Evolutionary conservation across 2,888 invertebrate genomes (phyloP), one percentile per base, ranked within the genome.

Genomic region (Cheilosia soror): DNA sequence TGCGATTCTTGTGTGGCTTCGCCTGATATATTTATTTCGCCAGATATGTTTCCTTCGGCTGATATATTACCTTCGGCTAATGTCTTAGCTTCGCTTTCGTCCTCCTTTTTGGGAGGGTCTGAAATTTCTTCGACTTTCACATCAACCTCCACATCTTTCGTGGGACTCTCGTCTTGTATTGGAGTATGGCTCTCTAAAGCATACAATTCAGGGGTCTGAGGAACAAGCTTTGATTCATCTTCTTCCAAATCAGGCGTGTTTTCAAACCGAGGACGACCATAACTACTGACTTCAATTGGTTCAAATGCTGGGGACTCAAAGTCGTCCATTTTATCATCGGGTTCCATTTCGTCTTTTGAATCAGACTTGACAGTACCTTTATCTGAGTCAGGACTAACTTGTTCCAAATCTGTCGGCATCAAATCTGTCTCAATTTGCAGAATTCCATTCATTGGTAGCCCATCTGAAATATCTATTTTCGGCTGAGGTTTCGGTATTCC

Each of bases 321-420:
- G 68, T 94, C 90, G 63, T 90, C 78, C 4, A 89, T 79, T 62
- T 89, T 89, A 5, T 88, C 89, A 29, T 89, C 88, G 25, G 88
- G 88, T 72, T 91, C 90, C 47, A 90, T 90, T 68, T 92, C 92
- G 3, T 90, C 89, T 58, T 88, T 90, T 2, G 87, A 71, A 40
- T 90, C 91, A 0, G 90, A 91, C 78, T 92, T 92, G 1, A 91
- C 88, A 1, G 93, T 94, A 60, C 94, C 94, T 88, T 94, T 95
- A 73, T 95, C 95, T 0, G 96, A 96, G 80, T 96, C 96, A 0
- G 96, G 96, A 84, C 96, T 96, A 6, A 97, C 95, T 44, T 96
- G 96, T 91, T 97, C 96, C 53, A 97, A 92, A 90, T 97, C 97
- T 65, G 94, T 95, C 0, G 96, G 96, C 27, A 96, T 90, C 3